Conservation (phyloP, 2,888 invertebrate genomes). For the Cephalotes varians region DNA sequence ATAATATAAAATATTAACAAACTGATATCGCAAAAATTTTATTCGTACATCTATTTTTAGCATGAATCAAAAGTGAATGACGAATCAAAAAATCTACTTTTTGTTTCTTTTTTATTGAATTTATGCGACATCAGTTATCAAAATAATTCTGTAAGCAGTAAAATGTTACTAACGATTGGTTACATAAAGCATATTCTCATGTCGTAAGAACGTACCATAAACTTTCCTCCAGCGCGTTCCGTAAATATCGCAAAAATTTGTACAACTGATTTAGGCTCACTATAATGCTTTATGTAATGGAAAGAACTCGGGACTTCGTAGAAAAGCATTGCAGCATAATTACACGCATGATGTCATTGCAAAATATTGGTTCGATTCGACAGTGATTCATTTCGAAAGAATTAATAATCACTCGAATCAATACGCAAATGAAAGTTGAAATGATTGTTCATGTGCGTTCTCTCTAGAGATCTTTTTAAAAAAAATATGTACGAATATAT, state of each 20-base stretch:
- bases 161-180: conserved; percentile 20
- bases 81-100: neutral
- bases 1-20: neutral
- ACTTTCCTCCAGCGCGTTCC: conserved; percentile 19
- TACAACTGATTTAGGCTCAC: conserved; percentile 22
- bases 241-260: conserved; percentile 40
- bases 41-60: neutral
- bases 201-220: conserved; percentile 26
- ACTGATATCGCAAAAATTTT: neutral
- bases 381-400: neutral
- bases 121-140: conserved; percentile 11
- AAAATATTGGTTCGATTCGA: conserved; percentile 1
- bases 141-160: neutral
- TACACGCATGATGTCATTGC: neutral
- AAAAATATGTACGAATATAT: neutral
- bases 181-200: conserved; percentile 43
- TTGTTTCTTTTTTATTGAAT: neutral
- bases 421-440: neutral
- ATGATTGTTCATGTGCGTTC: neutral
- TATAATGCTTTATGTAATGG: conserved; percentile 34
- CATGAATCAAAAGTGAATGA: too few relatives aligned
- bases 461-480: neutral
- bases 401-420: neutral
- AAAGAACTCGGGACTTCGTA: neutral
- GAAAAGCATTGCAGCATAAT: neutral